A percentile compares a stretch with the other conserved stretches of the same genome.
These are phyloP conservation scores for Sebastolobus alascanus DNA, from an alignment of 2,797 vertebrate species.

Conservation along the genomic window DNA sequence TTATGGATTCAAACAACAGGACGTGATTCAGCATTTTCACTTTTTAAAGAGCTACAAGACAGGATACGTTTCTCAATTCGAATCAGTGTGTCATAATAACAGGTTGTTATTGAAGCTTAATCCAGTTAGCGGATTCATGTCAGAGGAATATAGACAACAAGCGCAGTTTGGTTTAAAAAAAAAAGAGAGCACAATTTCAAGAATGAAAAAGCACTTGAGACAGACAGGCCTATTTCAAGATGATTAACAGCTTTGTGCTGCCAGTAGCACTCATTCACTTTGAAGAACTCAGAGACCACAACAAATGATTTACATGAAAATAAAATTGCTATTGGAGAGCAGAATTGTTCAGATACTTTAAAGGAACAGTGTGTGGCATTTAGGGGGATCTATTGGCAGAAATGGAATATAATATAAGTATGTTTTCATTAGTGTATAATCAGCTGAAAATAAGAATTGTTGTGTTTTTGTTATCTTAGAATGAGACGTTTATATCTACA, in stretches of 20 bases:
- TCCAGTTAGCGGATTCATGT: background rate
- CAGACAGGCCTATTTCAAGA: background rate
- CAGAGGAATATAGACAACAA: background rate
- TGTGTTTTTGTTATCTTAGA: too few relatives aligned
- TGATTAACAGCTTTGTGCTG: constrained; percentile 7
- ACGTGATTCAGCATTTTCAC: constrained; percentile 27
- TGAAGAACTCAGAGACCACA: background rate
- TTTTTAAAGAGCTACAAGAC: background rate
- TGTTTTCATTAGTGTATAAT: too few relatives aligned
- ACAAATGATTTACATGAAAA: background rate
- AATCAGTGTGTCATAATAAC: background rate
- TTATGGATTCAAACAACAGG: constrained; percentile 53
- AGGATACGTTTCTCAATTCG: background rate
- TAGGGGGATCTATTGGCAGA: background rate
- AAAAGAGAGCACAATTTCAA: background rate
- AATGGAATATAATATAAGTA: background rate
- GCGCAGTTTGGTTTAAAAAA: background rate
- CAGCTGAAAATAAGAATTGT: too few relatives aligned
- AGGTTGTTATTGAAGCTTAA: background rate
- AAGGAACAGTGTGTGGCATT: background rate
- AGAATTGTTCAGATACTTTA: background rate
- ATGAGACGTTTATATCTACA: too few relatives aligned
- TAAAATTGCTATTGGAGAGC: background rate
- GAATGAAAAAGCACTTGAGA: background rate
- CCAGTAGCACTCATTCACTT: background rate